phyloP scores from a whole-genome alignment of 2,797 vertebrate species.

The Ceyx erithaca region DNA sequence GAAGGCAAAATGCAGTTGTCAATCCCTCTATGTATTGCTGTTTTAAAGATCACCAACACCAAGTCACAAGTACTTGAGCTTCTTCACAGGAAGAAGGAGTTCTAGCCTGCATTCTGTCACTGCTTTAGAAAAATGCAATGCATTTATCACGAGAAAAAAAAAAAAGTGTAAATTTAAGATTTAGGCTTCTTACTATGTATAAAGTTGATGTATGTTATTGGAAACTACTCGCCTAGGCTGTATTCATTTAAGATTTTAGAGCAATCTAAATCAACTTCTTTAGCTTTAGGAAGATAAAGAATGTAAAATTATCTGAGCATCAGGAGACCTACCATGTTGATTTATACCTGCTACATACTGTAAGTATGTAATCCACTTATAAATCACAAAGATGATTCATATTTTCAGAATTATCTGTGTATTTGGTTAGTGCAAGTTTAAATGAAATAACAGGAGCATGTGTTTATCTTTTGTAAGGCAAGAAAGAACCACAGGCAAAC shows the following conservation, averaged over 20 bases:
- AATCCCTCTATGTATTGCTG: neutral
- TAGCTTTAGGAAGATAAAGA: constrained; percentile 57
- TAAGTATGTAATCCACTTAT: constrained; percentile 39
- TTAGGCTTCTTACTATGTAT: constrained; percentile 32
- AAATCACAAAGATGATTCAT: constrained; percentile 10
- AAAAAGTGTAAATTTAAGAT: constrained; percentile 30
- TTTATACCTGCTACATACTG: constrained; percentile 48
- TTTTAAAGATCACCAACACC: neutral
- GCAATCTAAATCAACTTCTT: constrained; percentile 64
- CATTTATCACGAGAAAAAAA: neutral
- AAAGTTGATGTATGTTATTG: constrained; percentile 48
- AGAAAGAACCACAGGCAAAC: neutral
- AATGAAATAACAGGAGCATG: neutral
- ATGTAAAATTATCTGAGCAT: constrained; percentile 49
- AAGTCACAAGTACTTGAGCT: neutral
- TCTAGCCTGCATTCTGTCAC: neutral
- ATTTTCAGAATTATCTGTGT: constrained; percentile 13
- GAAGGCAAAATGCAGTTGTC: neutral
- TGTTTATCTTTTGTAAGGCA: constrained; percentile 2
- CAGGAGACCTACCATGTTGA: constrained; percentile 26
- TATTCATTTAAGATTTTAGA: constrained; percentile 58
- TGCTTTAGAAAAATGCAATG: constrained; percentile 22
- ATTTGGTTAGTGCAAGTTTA: constrained; percentile 11
- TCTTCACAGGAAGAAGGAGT: neutral
- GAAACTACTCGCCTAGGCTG: neutral